Evolutionary conservation across 2,113 vertebrate genomes (phyloP).

Genomic region (Muntiacus muntjak): DNA sequence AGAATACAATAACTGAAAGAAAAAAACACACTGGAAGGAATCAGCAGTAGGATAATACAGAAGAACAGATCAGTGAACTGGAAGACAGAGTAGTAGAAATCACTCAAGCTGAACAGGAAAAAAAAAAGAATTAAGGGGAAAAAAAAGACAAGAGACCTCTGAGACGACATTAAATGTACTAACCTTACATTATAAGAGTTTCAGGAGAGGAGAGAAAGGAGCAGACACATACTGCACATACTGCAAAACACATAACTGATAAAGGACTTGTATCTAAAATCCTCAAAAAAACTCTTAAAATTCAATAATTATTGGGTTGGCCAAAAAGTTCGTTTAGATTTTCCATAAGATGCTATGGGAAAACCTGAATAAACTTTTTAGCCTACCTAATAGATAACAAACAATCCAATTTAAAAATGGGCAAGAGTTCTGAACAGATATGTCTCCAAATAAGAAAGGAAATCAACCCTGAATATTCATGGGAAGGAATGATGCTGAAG

Average conservation of each 20-base stretch:
- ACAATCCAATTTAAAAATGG: neutral
- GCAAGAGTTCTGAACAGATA: neutral
- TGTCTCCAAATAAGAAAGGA: neutral
- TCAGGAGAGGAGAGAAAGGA: neutral
- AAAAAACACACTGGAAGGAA: neutral
- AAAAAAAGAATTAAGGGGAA: neutral
- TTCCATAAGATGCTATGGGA: neutral
- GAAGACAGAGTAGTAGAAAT: neutral
- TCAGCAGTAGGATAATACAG: neutral
- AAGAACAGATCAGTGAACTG: neutral
- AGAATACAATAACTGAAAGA: neutral
- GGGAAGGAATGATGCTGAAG: neutral
- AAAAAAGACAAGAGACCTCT: neutral
- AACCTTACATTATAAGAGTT: neutral
- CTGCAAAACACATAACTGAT: neutral
- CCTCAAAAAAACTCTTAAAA: neutral
- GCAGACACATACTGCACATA: neutral
- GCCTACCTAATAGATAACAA: neutral
- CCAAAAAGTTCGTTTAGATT: neutral
- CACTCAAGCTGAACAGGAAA: neutral
- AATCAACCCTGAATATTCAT: neutral
- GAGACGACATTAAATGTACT: neutral
- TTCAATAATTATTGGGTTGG: neutral
- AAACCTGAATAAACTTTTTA: neutral
- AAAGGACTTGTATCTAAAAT: neutral